Evolutionary conservation across 2,888 invertebrate genomes (phyloP).

Genomic region (Tuberolachnus salignus): DNA sequence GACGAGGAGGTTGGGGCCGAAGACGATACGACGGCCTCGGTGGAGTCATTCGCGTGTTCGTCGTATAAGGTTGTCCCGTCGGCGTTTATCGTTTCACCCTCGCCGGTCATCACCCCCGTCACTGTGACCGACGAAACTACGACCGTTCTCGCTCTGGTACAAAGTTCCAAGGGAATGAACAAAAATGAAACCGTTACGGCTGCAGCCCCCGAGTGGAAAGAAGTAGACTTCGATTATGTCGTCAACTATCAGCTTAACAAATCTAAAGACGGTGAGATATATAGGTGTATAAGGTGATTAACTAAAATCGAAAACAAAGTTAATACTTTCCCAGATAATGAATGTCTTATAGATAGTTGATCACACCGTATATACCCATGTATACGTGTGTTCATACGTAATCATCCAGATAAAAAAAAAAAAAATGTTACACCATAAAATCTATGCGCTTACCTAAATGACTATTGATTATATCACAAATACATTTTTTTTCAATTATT

Average conservation of each 20-base stretch:
- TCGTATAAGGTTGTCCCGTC: conserved; percentile 6
- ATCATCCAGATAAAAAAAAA: too few relatives aligned
- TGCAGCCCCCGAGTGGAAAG: neutral
- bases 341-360: too few relatives aligned
- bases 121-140: neutral
- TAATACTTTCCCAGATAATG: too few relatives aligned
- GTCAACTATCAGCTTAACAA: neutral
- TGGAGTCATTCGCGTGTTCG: neutral
- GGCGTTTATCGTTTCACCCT: neutral
- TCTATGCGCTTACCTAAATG: too few relatives aligned
- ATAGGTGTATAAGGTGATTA: too few relatives aligned
- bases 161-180: neutral
- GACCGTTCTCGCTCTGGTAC: too few relatives aligned
- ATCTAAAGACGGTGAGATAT: neutral
- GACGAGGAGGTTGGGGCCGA: neutral
- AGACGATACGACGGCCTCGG: neutral
- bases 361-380: too few relatives aligned
- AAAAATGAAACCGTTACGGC: neutral
- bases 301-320: too few relatives aligned
- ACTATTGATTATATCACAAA: too few relatives aligned
- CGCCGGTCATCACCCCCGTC: neutral
- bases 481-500: too few relatives aligned
- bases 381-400: too few relatives aligned
- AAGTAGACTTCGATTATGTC: conserved; percentile 6
- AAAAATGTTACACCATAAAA: too few relatives aligned